These are phyloP conservation scores for Eupithecia centaureata DNA, from an alignment of 2,888 invertebrate genomes.

Conservation along the genomic window DNA sequence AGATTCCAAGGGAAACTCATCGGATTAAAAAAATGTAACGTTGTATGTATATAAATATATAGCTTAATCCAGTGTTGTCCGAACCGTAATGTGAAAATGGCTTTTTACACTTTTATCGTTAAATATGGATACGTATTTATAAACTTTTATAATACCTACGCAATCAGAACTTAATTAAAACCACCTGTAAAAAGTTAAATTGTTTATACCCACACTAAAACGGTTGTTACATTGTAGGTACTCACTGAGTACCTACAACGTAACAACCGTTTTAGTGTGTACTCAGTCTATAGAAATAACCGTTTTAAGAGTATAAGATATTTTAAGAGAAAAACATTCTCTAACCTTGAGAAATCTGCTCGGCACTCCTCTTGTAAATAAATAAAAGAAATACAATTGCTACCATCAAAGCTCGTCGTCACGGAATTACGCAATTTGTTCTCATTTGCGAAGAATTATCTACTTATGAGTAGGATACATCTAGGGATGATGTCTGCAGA, in stretches of 20 bases:
- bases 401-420: slow-evolving; percentile 24
- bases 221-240: not conserved
- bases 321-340: no score
- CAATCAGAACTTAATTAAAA: not conserved
- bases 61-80: not conserved
- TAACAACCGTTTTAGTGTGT: no score
- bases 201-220: not conserved
- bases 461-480: not conserved
- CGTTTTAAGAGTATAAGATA: no score
- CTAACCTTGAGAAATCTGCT: not conserved
- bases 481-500: not conserved
- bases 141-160: not conserved
- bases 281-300: no score
- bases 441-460: slow-evolving; percentile 29
- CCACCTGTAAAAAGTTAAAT: not conserved
- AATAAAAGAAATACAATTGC: slow-evolving; percentile 21
- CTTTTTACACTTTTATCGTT: not conserved
- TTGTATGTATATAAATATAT: not conserved
- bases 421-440: slow-evolving; percentile 34
- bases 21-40: slow-evolving; percentile 9
- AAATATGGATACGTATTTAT: not conserved
- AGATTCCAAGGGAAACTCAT: slow-evolving; percentile 14
- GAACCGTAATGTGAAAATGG: not conserved
- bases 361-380: not conserved
- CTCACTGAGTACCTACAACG: no score